Base-by-base conservation (phyloP, 1,140 invertebrate species). In the Polypedilum vanderplanki region DNA sequence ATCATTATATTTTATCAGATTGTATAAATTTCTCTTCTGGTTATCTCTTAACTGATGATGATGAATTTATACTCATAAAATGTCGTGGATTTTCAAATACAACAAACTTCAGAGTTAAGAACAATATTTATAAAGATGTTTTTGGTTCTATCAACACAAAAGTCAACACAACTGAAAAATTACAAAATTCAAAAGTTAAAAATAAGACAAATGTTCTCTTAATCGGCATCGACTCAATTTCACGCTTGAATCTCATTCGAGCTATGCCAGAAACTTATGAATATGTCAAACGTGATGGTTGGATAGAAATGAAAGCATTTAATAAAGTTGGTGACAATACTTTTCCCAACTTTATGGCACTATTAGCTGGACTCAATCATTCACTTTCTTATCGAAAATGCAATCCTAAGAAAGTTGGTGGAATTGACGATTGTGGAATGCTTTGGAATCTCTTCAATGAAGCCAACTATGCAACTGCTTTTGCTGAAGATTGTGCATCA, bases 291-390 rank as follows among this genome's bases (percentile, higher is more conserved):
- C 7, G n/a, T 20, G 18, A 17, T 5, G n/a, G n/a, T 4, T 67
- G 64, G 64, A 17, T 17, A 17, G 64, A 67, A 1, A 17, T 67
- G 18, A 1, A 17, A 7, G 64, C 7, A 18, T 67, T 18, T 17
- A 67, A 67, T 67, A 67, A 67, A 85, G 81, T 87, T n/a, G n/a
- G n/a, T n/a, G 91, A 92, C 78, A 93, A 94, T 77, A 94, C 91
- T 0, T 93, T 91, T 79, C 91, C 92, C 0, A 95, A 95, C 81
- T 79, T 95, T 18, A 90, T 94, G 86, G 90, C 92, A 0, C 81
- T 91, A 2, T 81, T 94, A 22, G 90, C 89, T 1, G 93, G 92
- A 3, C 84, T 86, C 65, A 88, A 81, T 80, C 79, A 83, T 73
- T 77, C 83, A 76, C 82, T 86, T 15, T 80, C 84, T 75, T 76